These are phyloP conservation scores for Tethea ocularis DNA, from an alignment of 2,888 invertebrate genomes.

Conservation along the genomic window DNA sequence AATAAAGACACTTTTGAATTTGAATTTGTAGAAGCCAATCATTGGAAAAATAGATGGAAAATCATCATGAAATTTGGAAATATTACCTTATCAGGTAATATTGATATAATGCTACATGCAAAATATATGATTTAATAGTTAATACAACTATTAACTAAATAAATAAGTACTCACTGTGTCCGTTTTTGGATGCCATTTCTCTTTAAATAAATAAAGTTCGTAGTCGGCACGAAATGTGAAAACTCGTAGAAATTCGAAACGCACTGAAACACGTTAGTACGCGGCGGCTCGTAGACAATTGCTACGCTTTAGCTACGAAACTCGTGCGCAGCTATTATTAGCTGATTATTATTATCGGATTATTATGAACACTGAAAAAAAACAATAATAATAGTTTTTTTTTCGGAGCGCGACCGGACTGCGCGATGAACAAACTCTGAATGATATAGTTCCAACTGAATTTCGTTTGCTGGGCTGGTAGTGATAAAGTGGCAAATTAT, in stretches of 20 bases:
- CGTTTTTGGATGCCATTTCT: constrained; percentile 57
- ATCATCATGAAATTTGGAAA: too few species aligned
- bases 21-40: too few species aligned
- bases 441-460: constrained; percentile 53
- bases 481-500: constrained; percentile 54
- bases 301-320: constrained; percentile 66
- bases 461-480: constrained; percentile 50
- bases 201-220: constrained; percentile 23
- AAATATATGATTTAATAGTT: neutral
- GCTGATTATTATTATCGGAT: constrained; percentile 49
- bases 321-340: constrained; percentile 49
- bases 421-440: constrained; percentile 58
- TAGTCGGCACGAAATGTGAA: constrained; percentile 27
- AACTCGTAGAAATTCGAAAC: constrained; percentile 12
- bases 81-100: too few species aligned
- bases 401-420: constrained; percentile 56
- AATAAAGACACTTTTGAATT: too few species aligned
- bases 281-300: constrained; percentile 51
- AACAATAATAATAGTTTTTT: constrained; percentile 30
- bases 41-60: too few species aligned
- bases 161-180: constrained; percentile 51
- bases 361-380: constrained; percentile 43
- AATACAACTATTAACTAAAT: constrained; percentile 3
- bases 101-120: neutral
- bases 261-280: constrained; percentile 21